These are phyloP conservation scores for Scaptomyza pallida DNA, from an alignment of 1,140 invertebrate species.

Conservation along the genomic window DNA sequence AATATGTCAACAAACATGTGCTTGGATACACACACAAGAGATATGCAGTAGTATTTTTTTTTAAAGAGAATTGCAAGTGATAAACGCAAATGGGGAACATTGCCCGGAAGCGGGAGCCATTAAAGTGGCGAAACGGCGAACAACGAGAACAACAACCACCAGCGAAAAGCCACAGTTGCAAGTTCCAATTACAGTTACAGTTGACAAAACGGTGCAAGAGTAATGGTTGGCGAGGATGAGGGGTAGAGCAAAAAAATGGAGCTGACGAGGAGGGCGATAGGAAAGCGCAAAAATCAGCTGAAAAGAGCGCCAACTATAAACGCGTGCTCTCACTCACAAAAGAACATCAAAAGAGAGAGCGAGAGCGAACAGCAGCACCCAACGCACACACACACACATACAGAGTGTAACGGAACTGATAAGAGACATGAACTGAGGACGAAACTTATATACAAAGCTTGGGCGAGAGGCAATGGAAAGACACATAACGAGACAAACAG, in stretches of 20 bases:
- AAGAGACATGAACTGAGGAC: conserved; percentile 52
- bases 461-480: conserved; percentile 62
- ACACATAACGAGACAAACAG: conserved; percentile 36
- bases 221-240: background rate
- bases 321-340: conserved; percentile 30
- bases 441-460: conserved; percentile 56
- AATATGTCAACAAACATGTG: background rate
- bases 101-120: conserved; percentile 47
- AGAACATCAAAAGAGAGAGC: conserved; percentile 1
- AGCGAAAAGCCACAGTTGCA: conserved; percentile 64
- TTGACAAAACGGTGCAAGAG: conserved; percentile 30
- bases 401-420: conserved; percentile 58
- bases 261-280: conserved; percentile 50
- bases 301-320: conserved; percentile 65
- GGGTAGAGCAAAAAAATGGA: conserved; percentile 43
- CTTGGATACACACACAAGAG: background rate
- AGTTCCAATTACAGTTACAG: conserved; percentile 72
- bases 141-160: conserved; percentile 24
- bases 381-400: conserved; percentile 24
- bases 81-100: conserved; percentile 21
- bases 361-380: conserved; percentile 26
- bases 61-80: conserved; percentile 4
- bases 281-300: conserved; percentile 42
- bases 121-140: conserved; percentile 46
- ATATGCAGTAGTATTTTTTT: conserved; percentile 24